Conservation (phyloP, 1,140 invertebrate genomes). For the Drosophila nannoptera region DNA sequence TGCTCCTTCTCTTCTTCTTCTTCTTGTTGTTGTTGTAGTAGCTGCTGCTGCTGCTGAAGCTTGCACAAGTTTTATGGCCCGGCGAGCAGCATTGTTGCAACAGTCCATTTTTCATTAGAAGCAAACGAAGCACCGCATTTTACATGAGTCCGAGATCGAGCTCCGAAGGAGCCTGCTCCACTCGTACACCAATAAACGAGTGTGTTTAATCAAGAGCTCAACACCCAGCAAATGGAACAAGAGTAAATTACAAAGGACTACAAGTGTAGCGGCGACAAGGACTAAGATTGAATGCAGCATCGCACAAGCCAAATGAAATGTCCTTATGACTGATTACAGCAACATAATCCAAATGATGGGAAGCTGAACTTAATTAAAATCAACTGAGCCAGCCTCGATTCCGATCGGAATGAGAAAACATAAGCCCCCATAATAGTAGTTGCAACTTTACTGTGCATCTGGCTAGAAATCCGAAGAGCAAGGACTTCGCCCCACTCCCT, state of each 20-base stretch:
- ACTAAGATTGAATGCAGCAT: neutral
- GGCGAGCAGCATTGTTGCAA: neutral
- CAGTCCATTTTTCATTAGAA: constrained; percentile 5
- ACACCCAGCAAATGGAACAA: neutral
- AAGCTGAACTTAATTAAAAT: too few species aligned
- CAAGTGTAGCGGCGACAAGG: neutral
- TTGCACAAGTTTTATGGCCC: constrained; percentile 10
- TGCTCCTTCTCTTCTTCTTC: too few species aligned
- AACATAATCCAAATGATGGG: too few species aligned
- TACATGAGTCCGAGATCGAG: neutral
- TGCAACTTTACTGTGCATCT: neutral
- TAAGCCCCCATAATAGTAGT: neutral
- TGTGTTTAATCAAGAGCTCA: neutral
- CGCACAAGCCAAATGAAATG: neutral
- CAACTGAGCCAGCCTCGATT: too few species aligned
- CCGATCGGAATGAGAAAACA: neutral
- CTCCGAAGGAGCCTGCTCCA: neutral
- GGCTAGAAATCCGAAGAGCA: neutral
- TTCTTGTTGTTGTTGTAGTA: constrained; percentile 41
- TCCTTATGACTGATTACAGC: too few species aligned
- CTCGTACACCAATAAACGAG: neutral
- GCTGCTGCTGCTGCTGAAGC: constrained; percentile 15
- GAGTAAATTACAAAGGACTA: neutral
- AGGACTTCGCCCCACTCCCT: neutral
- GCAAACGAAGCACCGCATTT: neutral